Evolutionary conservation across 2,797 vertebrate genomes (phyloP), one percentile per base, ranked within the genome.

Genomic region (Aratinga solstitialis): DNA sequence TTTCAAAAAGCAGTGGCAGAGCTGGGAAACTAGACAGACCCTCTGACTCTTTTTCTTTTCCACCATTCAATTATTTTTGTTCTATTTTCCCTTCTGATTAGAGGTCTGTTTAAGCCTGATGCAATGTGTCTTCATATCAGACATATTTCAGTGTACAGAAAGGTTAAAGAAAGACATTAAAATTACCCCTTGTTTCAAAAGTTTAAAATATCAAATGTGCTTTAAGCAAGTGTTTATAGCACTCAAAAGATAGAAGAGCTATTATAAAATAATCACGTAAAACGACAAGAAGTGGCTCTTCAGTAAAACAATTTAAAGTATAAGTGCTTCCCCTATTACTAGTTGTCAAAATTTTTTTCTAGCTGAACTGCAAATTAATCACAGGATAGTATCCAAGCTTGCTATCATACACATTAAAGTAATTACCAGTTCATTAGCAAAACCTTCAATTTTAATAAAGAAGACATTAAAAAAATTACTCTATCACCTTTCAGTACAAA

Each of bases 261-360:
- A 86, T 82, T 84, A 86, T 38, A 66, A 91, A 94, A 80, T 80
- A 81, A 96, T 89, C 53, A 71, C 16, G 66, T 47, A 82, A 93
- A 92, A 42, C 15, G 30, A 77, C 16, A 63, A 81, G 23, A 91
- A 94, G 61, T 59, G n/a, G 20, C 59, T 85, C 69, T 92, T 89
- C 77, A 67, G 27, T 42, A 61, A 84, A 92, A 62, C 45, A 71
- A 87, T 63, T 80, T 68, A 78, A 89, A 90, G 76, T 62, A 0
- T 26, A 93, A 91, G 68, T 75, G 71, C 18, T 74, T 91, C 38
- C 23, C 61, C 29, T 71, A 73, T 40, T 86, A 45, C 47, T 86
- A 76, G 63, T 63, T 80, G 85, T 65, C 51, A 84, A 40, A 88
- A 73, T 61, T 22, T 47, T 72, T 92, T 77, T 54, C 61, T 59